Conservation (phyloP, 2,797 vertebrate genomes). For the Hozukius guyotensis region DNA sequence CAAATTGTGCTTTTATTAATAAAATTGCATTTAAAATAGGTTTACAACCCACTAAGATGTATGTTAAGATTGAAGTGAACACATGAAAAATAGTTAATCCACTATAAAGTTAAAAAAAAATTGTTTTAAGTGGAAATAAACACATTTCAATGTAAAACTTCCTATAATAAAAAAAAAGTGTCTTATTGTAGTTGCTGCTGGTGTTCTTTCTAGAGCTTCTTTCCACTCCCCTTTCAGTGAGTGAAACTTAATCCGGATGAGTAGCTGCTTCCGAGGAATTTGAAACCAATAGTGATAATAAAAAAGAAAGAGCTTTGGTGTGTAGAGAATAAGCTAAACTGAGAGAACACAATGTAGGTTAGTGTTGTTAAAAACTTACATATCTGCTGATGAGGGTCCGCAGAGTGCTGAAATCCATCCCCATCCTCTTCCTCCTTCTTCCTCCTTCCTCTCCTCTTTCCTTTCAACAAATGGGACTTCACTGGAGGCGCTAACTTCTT, state of each 20-base stretch:
- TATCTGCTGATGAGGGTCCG: slow-evolving; percentile 94
- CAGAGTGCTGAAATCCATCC: slow-evolving; percentile 91
- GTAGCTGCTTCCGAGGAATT: slow-evolving; percentile 41
- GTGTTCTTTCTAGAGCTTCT: neutral
- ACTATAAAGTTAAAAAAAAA: too few relatives aligned
- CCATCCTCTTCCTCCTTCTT: slow-evolving; percentile 69
- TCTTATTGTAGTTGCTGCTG: too few relatives aligned
- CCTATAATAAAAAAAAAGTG: too few relatives aligned
- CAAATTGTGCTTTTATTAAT: neutral
- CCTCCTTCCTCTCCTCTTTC: slow-evolving; percentile 12
- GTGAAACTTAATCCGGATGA: slow-evolving; percentile 67
- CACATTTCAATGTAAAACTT: neutral
- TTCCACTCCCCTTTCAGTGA: neutral
- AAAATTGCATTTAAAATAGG: neutral
- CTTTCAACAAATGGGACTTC: neutral
- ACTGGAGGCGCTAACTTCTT: slow-evolving; percentile 65
- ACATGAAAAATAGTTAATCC: too few relatives aligned
- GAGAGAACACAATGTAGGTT: accelerated
- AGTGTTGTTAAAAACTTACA: slow-evolving; percentile 83
- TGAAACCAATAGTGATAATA: slow-evolving; percentile 16
- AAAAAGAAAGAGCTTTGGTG: neutral
- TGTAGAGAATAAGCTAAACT: neutral
- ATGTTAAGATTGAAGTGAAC: neutral
- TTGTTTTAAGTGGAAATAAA: neutral
- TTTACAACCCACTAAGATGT: too few relatives aligned